Base-by-base conservation (phyloP, 2,888 invertebrate genomes). In the Caenorhabditis angaria region DNA sequence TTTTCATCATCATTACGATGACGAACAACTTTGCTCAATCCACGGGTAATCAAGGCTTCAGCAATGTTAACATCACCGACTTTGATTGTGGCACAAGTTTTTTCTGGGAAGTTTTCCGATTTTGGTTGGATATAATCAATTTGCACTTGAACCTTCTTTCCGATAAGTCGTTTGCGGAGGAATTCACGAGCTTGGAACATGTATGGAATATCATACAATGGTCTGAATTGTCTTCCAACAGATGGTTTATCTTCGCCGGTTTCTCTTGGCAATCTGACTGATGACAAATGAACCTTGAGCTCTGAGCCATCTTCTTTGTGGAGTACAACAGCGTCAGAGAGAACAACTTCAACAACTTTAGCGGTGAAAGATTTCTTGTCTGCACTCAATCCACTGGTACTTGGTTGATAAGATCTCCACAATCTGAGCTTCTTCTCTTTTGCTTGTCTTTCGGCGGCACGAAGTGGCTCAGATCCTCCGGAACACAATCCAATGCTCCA, bases 111-210 rank as follows among this genome's bases (percentile, higher is more conserved):
- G 84, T 92, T 93, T 57, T 96, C 94, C 75, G 93, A 93, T 1
- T 95, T 93, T 1, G 96, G 96, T 88, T 99, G 97, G 72, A 95
- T 93, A 88, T 99, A 99, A 89, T 99, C 99, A 28, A 97, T 92
- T 25, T 92, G 92, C 10, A 97, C 93, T 83, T 75, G 70, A 50
- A 89, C 94, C 88, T 93, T 94, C 88, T 97, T 97, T 59, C 96
- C 95, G 85, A 99, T 92, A 18, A 99, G 90, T 88, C 95, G 95
- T 88, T 96, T 97, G 53, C 99, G 91, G 47, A 99, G 90, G 88
- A 94, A 97, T 89, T 99, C 99, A 61, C 99, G 92, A 0, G 97
- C 96, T 89, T 99, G 99, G 88, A 93, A 97, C 94, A 99, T 94
- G 92, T 94, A 95, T 1, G 99, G 99, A 87, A 97, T 93, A 88